A percentile compares a stretch with the other conserved stretches of the same genome.
phyloP scores from a whole-genome alignment of 2,797 vertebrate genomes.

The Yasuhikotakia modesta region DNA sequence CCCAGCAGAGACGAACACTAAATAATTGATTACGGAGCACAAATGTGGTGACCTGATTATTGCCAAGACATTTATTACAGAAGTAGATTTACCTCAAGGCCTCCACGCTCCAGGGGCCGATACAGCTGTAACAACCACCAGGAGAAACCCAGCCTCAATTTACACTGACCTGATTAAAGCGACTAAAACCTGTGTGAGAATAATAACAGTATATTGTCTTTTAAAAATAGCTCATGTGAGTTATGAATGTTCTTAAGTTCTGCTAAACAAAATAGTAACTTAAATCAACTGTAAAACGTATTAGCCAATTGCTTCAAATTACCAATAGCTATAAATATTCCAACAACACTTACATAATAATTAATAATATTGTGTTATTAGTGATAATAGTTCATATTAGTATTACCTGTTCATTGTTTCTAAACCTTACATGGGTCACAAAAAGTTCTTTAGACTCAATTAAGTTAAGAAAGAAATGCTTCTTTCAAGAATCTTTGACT shows the following conservation, averaged over 20 bases:
- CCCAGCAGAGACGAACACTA: slow-evolving; percentile 44
- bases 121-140: slow-evolving; percentile 43
- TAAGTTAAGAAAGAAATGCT: no score
- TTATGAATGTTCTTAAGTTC: background rate
- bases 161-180: slow-evolving; percentile 53
- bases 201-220: background rate
- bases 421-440: no score
- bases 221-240: slow-evolving; percentile 3
- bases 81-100: slow-evolving; percentile 61
- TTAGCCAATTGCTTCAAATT: no score
- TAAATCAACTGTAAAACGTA: background rate
- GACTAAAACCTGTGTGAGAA: slow-evolving; percentile 27
- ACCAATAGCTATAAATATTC: no score
- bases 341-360: no score
- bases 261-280: background rate
- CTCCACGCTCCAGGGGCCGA: slow-evolving; percentile 38
- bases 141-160: slow-evolving; percentile 49
- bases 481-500: no score
- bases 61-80: slow-evolving; percentile 63
- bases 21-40: slow-evolving; percentile 67
- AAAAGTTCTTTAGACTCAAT: no score
- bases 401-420: no score
- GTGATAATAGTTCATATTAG: no score
- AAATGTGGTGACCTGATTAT: slow-evolving; percentile 44
- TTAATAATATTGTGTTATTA: no score